Evolutionary conservation across 1,140 invertebrate species (phyloP), one percentile per base, ranked within the genome.

Genomic region (Drosophila azteca): DNA sequence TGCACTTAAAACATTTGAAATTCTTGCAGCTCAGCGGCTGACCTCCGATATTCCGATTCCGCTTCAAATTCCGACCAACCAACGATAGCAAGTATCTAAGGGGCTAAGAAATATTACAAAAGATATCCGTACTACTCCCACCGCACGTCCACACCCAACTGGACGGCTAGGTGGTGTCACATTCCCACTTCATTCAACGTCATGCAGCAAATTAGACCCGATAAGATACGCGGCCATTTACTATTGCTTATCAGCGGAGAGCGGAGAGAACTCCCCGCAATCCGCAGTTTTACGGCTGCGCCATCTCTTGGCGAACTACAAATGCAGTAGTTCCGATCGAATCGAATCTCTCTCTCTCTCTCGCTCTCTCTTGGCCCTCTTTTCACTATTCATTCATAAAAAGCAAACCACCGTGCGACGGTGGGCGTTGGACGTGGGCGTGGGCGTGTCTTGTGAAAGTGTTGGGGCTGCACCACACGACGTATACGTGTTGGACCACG

Each of bases 371-470:
- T 20, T 20, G 17, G 31, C 48, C 35, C 35, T 54, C 29, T 69
- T 85, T 84, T 77, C 64, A 70, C 74, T 81, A 75, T 87, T 81
- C 81, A 87, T 85, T 84, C 67, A 84, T 64, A 51, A 73, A 84
- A 57, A 22, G 13, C 1, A n/a, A 48, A 46, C 3, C 11, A 13
- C 11, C 17, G 1, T 20, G 17, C 26, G 6, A 41, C 13, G 4
- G 31, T 29, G 79, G 82, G 70, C 24, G 24, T 26, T 26, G 79
- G 79, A 8, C 20, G 31, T 55, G 15, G 48, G n/a, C 26, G 8
- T 39, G 79, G 72, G 54, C 41, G 58, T 65, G 50, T 48, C 60
- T 81, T 85, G 78, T 62, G 78, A 85, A 88, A 87, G 74, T 85
- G 69, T 68, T 71, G 49, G 31, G 20, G 53, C 68, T 60, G 60